Evolutionary conservation across 2,888 invertebrate species (phyloP), one percentile per base, ranked within the genome.

Genomic region (Resseliella maxima): DNA sequence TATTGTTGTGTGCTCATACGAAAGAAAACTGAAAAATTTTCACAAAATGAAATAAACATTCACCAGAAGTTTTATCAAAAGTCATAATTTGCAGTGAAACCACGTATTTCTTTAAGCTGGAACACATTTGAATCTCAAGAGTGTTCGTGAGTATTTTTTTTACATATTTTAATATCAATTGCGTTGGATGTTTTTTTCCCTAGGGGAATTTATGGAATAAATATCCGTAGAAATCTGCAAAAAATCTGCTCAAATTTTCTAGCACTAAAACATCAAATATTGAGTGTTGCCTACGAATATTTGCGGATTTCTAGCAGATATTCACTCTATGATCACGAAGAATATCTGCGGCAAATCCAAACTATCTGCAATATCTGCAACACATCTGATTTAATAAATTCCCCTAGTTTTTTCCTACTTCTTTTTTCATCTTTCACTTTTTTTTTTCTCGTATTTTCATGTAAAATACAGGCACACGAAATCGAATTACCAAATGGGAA

Each of bases 1-100:
- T 18, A 21, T 18, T 21, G n/a, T n/a, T n/a, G n/a, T 3, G 21
- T 10, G 5, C 21, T 50, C 50, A 18, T 12, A 10, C 2, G 18
- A 21, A 8, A 18, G 2, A 50, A 50, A 2, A 50, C 21, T 6
- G 50, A 8, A 50, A 50, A 8, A 50, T 8, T 3, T 12, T 3
- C 50, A 21, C 5, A 21, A 6, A 50, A 8, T 18, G 2, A 50
- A 50, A 50, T 12, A 50, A 50, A 50, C 21, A 50, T 50, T 50
- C 50, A 50, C 50, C 50, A 50, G 50, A 50, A 50, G 50, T 50
- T 50, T 50, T 50, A 50, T 50, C 50, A 50, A 50, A 50, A 6
- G 50, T 50, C 50, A 50, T 50, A 50, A 50, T 50, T 8, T 50
- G 50, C 18, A 18, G 15, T 3, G 2, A 50, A 50, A 50, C 50